Evolutionary conservation across 2,797 vertebrate genomes (phyloP).

Genomic region (Poecilia wingei): DNA sequence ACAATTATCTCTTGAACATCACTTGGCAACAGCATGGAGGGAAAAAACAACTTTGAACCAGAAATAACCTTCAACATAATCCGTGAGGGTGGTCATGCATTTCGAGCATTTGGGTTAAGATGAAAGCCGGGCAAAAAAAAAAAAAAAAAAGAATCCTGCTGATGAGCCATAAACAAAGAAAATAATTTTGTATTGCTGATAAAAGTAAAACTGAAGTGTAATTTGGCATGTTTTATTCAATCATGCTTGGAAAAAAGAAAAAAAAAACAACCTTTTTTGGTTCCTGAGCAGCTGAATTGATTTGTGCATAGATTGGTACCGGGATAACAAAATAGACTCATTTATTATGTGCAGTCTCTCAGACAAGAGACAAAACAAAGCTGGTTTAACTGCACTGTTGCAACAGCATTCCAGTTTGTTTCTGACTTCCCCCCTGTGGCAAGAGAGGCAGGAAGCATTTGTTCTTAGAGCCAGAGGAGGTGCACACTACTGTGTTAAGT

Average conservation of each 20-base stretch:
- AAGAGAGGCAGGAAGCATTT: background rate
- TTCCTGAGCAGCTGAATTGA: slow-evolving; percentile 12
- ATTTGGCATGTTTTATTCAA: slow-evolving; percentile 34
- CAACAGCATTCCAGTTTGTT: slow-evolving; percentile 8
- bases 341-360: background rate
- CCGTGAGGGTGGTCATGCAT: background rate
- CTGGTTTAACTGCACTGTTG: slow-evolving; percentile 7
- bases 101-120: slow-evolving; percentile 9
- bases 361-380: slow-evolving; percentile 17
- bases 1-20: background rate
- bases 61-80: background rate
- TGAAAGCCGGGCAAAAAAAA: background rate
- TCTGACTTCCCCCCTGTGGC: background rate
- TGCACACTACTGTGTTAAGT: slow-evolving; percentile 4
- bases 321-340: slow-evolving; percentile 34
- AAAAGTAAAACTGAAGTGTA: slow-evolving; percentile 18
- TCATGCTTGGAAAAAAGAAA: background rate
- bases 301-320: slow-evolving; percentile 19
- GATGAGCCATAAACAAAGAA: slow-evolving; percentile 20
- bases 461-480: slow-evolving; percentile 7
- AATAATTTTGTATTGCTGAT: slow-evolving; percentile 10
- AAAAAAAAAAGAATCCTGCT: background rate
- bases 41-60: background rate
- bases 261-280: slow-evolving; percentile 9
- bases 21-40: background rate